Conservation (phyloP, 2,888 invertebrate genomes). For the Heliconius aoede region DNA sequence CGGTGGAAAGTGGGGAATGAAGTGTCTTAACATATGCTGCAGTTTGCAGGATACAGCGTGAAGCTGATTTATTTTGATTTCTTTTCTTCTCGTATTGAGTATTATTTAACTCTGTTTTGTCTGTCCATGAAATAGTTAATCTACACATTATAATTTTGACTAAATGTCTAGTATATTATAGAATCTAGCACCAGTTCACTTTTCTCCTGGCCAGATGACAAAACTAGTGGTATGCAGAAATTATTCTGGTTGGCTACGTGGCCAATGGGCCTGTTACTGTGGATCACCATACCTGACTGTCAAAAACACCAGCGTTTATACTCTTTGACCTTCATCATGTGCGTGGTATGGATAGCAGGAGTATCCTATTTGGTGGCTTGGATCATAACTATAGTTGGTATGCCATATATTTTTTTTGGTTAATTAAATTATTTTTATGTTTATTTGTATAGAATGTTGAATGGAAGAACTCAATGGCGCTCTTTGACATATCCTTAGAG, state of each 20-base stretch:
- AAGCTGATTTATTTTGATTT: no score
- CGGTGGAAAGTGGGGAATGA: no score
- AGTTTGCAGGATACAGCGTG: no score
- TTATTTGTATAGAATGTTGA: no score
- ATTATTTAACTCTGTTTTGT: no score
- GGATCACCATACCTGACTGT: slow-evolving; percentile 91
- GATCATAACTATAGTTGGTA: slow-evolving; percentile 92
- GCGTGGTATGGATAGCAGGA: slow-evolving; percentile 91
- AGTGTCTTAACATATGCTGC: no score
- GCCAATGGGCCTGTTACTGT: slow-evolving; percentile 89
- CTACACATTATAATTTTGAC: no score
- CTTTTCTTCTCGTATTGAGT: no score
- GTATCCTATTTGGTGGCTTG: slow-evolving; percentile 93
- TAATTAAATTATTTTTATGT: no score
- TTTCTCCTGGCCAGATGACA: slow-evolving; percentile 84
- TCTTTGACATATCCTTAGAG: no score
- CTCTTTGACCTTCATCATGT: slow-evolving; percentile 89
- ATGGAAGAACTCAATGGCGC: no score
- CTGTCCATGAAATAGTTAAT: no score
- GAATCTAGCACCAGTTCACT: slow-evolving; percentile 63
- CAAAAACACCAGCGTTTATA: slow-evolving; percentile 84
- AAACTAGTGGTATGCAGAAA: slow-evolving; percentile 68
- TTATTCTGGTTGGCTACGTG: slow-evolving; percentile 86
- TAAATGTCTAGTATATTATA: slow-evolving; percentile 46
- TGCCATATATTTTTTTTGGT: slow-evolving; percentile 13